Conservation (phyloP, 1,140 invertebrate genomes). For the Paraescarpia echinospica region DNA sequence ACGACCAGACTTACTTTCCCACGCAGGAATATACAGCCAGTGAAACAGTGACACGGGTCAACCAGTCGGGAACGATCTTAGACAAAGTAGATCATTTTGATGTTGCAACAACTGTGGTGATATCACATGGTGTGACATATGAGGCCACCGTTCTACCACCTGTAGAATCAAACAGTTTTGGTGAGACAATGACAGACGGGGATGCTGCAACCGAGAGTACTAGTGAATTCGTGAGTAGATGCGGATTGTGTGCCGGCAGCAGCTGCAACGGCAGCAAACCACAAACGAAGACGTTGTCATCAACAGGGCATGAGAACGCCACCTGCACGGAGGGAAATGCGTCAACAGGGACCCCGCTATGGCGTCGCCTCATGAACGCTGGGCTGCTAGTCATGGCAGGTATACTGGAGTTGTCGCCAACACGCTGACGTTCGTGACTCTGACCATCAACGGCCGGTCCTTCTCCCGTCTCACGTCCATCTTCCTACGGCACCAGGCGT, state of each 20-base stretch:
- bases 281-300: background rate
- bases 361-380: background rate
- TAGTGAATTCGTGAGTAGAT: background rate
- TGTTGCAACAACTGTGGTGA: background rate
- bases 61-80: background rate
- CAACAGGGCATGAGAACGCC: background rate
- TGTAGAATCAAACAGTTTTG: background rate
- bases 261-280: background rate
- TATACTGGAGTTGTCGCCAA: background rate
- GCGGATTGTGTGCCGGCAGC: no score
- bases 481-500: conserved; percentile 11
- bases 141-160: background rate
- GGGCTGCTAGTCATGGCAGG: background rate
- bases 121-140: background rate
- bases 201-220: background rate
- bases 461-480: conserved; percentile 16
- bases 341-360: background rate
- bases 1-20: background rate
- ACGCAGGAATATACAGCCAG: background rate
- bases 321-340: background rate
- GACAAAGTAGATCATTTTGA: background rate
- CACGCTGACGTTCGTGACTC: background rate
- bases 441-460: background rate
- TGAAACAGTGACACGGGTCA: background rate
- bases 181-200: background rate